phyloP scores from a whole-genome alignment of 1,140 invertebrate genomes.

The Cherax quadricarinatus region DNA sequence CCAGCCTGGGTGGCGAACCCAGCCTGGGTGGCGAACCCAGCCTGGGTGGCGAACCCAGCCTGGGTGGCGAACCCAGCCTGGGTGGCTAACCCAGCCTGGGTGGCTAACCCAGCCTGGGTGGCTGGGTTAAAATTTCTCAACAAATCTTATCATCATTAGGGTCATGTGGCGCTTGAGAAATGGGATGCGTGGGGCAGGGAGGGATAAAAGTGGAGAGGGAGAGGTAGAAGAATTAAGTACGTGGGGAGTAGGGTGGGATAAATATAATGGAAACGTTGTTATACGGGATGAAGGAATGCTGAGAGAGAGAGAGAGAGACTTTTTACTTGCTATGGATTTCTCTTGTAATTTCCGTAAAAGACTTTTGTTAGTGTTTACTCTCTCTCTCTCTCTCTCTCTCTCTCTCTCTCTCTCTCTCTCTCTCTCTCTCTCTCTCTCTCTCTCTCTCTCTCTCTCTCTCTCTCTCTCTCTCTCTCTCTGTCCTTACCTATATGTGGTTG shows the following conservation, averaged over 20 bases:
- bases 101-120: too few species aligned
- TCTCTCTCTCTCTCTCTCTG: not conserved
- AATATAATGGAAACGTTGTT: not conserved
- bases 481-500: not conserved
- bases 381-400: not conserved
- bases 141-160: too few species aligned
- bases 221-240: not conserved
- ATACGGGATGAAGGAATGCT: not conserved
- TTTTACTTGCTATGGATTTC: not conserved
- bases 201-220: not conserved
- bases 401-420: constrained; percentile 12
- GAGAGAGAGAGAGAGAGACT: not conserved
- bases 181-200: too few species aligned
- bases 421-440: not conserved
- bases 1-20: too few species aligned
- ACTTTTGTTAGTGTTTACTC: not conserved
- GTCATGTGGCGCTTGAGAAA: too few species aligned
- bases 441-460: constrained; percentile 4
- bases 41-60: too few species aligned
- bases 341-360: not conserved
- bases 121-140: too few species aligned
- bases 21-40: too few species aligned
- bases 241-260: not conserved
- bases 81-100: too few species aligned
- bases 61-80: too few species aligned